Evolutionary conservation across 2,113 vertebrate genomes (phyloP), one percentile per base, ranked within the genome.

Genomic region (Nanorana parkeri): DNA sequence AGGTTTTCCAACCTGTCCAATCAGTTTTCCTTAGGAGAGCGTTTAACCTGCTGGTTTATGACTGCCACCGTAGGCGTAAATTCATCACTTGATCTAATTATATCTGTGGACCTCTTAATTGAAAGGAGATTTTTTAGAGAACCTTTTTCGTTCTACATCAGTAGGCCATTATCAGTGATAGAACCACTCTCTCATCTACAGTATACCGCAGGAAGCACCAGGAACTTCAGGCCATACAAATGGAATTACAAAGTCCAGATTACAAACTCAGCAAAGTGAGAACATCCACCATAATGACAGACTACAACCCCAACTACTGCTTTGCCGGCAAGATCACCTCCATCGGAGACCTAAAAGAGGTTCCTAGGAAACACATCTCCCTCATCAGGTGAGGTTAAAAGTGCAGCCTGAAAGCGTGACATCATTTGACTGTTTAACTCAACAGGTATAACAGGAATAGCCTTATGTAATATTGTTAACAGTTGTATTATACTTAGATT

Each of bases 231-330:
- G 97, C 97, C 83, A 98, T 99, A 86, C 97, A 99, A 90, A 93
- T 99, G 93, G 98, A 99, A 86, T 90, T 99, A 66, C 97, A 99
- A 91, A 99, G 97, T 88, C 98, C 98, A 0, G 98, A 99, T 83
- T 99, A 98, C 84, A 99, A 99, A 24, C 94, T 99, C 85, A 99
- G 98, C 89, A 99, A 99, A 85, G 95, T 99, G 80, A 92, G 96
- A 0, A 98, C 98, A 32, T 99, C 98, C 47, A 99, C 98, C 89
- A 98, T 99, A 89, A 99, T 99, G 98, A 99, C 97, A 0, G 98
- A 99, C 92, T 99, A 99, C 93, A 99, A 99, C 87, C 98, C 98
- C 87, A 99, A 99, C 94, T 99, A 99, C 91, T 99, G 97, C 91
- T 99, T 99, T 84, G 98, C 96, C 0, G 98, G 98, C 24, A 99